Base-by-base conservation (phyloP, 2,113 vertebrate genomes). In the Emydocephalus ijimae region DNA sequence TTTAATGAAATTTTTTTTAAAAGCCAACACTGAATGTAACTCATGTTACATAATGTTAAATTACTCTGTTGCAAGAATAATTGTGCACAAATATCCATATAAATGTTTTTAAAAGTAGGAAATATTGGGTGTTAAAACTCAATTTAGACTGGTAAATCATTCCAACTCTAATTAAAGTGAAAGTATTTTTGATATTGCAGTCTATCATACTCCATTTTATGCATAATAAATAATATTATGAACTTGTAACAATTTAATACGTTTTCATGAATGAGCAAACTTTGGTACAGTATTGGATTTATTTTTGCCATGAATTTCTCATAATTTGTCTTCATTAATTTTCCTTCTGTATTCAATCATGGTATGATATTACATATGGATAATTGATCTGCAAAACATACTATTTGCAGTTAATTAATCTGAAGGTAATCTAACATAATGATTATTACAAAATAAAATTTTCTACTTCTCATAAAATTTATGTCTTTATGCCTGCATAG, bases 81-180 rank as follows among this genome's bases (percentile, higher is more conserved):
- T n/a, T 89, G 69, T 7, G 26, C 20, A 52, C 43, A 91, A 48
- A 61, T 39, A 91, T 86, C 55, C 59, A 81, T 81, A 81, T 57
- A 34, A 69, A 34, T 69, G 29, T 69, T 69, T 69, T 69, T 15
- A 11, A 57, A 85, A 74, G 39, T 6, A 89, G 87, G 89, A 4
- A 3, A 0, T 93, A 4, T 92, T 92, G 57, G 45, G 69, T 81
- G 56, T 34, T 89, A 92, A 93, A 90, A 89, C 23, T 85, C 57
- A 87, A 3, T 91, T 89, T 57, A n/a, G n/a, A n/a, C 56, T 91
- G 14, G 81, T 92, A 90, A 92, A 12, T 92, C 81, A 92, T 23
- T 91, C 43, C 20, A 91, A 7, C 0, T 2, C 69, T 95, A 96
- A 94, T 92, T 93, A 94, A 93, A 89, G 87, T 21, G 18, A 34